These are phyloP conservation scores for Tragelaphus strepsiceros DNA, from an alignment of 2,113 vertebrate species.

Conservation along the genomic window DNA sequence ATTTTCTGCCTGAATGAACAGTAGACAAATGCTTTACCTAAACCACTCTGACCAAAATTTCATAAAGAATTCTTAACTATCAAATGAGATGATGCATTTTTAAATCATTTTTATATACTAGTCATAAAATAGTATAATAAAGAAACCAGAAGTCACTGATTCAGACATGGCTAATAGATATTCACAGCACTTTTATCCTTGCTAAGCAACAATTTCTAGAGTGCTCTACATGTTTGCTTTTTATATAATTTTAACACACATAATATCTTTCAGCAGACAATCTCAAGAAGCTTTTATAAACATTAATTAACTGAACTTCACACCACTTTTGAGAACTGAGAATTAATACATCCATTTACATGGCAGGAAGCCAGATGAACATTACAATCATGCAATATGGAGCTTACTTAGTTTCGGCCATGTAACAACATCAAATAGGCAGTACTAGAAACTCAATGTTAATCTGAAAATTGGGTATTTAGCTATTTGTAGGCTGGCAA, in stretches of 20 bases:
- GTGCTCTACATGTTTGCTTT: constrained; percentile 53
- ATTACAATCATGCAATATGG: constrained; percentile 46
- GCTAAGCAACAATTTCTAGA: constrained; percentile 59
- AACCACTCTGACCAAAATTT: constrained; percentile 36
- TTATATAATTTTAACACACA: constrained; percentile 55
- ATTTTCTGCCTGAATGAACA: constrained; percentile 36
- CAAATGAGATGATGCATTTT: constrained; percentile 45
- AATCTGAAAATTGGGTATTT: constrained; percentile 57
- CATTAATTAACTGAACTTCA: constrained; percentile 73
- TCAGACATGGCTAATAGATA: constrained; percentile 32
- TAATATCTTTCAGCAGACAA: constrained; percentile 60
- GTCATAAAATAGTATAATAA: constrained; percentile 45
- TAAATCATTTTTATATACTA: constrained; percentile 45
- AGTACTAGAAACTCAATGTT: not conserved
- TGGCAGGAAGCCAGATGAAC: constrained; percentile 67
- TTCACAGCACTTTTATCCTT: constrained; percentile 34
- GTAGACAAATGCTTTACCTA: constrained; percentile 53
- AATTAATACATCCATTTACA: constrained; percentile 65
- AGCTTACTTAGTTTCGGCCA: constrained; percentile 3
- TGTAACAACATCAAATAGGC: constrained; percentile 3
- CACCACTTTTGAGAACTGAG: constrained; percentile 55
- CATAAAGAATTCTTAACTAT: constrained; percentile 23
- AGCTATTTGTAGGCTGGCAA: constrained; percentile 22
- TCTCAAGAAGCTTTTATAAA: constrained; percentile 71
- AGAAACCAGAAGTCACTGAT: constrained; percentile 47